Evolutionary conservation across 2,797 vertebrate species (phyloP).

Genomic region (Trachops cirrhosus): DNA sequence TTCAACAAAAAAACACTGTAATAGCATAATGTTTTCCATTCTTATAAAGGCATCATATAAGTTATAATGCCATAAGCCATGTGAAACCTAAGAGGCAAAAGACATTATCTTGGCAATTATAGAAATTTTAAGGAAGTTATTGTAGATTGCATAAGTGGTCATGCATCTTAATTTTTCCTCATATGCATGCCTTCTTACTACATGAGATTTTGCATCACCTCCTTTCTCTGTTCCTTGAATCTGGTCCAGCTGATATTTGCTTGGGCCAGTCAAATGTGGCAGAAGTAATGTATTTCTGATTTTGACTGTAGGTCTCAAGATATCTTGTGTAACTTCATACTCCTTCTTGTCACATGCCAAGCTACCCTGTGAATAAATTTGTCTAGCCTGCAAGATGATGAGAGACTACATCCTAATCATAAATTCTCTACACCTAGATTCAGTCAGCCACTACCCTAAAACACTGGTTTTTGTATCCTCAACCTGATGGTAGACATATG

Average conservation of each 20-base stretch:
- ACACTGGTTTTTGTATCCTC: not conserved
- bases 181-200: not conserved
- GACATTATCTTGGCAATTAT: not conserved
- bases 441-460: not conserved
- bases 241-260: not conserved
- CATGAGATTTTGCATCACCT: not conserved
- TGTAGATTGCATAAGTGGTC: not conserved
- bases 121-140: not conserved
- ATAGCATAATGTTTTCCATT: not conserved
- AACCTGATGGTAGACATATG: not conserved
- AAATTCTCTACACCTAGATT: not conserved
- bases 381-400: fast-evolving
- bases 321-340: not conserved
- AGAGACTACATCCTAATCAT: not conserved
- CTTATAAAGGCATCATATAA: not conserved
- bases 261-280: not conserved
- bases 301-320: not conserved
- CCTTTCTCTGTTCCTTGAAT: not conserved
- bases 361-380: not conserved
- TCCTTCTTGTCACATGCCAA: not conserved
- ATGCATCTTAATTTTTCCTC: not conserved
- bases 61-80: not conserved
- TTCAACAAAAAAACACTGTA: not conserved
- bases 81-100: not conserved
- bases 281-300: not conserved